phyloP scores from a whole-genome alignment of 2,797 vertebrate genomes.

The Malurus leucopterus region DNA sequence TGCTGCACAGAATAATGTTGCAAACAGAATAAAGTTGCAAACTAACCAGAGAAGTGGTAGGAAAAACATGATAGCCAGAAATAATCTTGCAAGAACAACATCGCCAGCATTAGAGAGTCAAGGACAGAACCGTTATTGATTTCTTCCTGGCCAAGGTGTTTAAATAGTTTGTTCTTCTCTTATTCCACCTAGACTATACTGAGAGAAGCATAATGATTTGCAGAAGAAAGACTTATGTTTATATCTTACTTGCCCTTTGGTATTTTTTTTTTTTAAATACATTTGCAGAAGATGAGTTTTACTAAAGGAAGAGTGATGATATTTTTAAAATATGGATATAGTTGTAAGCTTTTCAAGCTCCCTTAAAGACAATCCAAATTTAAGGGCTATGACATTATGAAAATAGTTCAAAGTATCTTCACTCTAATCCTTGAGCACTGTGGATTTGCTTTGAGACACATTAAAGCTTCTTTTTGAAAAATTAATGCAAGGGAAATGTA shows the following conservation, averaged over 20 bases:
- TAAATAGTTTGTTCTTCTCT: not conserved
- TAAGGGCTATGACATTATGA: not conserved
- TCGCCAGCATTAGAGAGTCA: not conserved
- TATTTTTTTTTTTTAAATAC: not conserved
- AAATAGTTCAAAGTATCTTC: not conserved
- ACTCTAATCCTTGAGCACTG: not conserved
- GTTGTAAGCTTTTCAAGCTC: not conserved
- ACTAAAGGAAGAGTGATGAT: not conserved
- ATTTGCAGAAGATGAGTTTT: not conserved
- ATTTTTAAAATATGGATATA: not conserved
- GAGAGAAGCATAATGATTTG: not conserved
- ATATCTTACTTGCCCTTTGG: not conserved
- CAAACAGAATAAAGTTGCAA: not conserved
- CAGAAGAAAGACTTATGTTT: not conserved
- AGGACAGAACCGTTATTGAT: not conserved
- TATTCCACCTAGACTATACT: not conserved
- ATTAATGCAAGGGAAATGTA: not conserved
- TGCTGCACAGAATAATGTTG: not conserved
- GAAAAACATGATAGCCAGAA: not conserved
- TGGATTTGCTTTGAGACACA: not conserved
- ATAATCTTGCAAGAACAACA: not conserved
- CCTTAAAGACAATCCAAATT: not conserved
- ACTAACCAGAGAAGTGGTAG: not conserved
- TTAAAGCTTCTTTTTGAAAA: not conserved
- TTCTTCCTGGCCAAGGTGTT: not conserved